These are phyloP conservation scores for Schizopygopsis pylzovi DNA, from an alignment of 2,797 vertebrate genomes.

Conservation along the genomic window DNA sequence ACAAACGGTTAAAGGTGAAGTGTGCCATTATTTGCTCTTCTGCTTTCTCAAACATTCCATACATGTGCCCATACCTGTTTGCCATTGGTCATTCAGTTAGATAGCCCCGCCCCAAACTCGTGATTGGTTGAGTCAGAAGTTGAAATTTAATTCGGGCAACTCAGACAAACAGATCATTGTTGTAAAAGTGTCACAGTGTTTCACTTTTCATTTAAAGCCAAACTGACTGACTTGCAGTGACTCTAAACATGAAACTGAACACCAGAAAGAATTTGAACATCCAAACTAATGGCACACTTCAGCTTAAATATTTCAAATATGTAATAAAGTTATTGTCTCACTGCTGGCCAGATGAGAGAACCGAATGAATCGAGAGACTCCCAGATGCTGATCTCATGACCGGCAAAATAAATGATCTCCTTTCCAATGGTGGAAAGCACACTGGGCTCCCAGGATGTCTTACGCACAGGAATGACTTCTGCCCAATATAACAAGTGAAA, in stretches of 20 bases:
- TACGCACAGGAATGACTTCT: slow-evolving; percentile 40
- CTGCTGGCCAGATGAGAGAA: slow-evolving; percentile 88
- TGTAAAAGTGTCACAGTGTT: not conserved
- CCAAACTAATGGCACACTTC: not conserved
- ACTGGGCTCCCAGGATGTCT: slow-evolving; percentile 75
- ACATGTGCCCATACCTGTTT: not conserved
- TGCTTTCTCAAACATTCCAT: not conserved
- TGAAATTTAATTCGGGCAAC: not conserved
- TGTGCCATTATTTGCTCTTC: not conserved
- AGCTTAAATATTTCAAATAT: not conserved
- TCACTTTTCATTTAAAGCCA: not conserved
- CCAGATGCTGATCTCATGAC: slow-evolving; percentile 82
- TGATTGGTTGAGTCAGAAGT: not conserved
- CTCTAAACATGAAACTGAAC: not conserved
- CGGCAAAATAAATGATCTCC: slow-evolving; percentile 80
- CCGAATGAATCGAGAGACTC: slow-evolving; percentile 87
- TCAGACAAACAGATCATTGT: not conserved
- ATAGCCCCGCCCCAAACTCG: not conserved
- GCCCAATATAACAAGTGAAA: not conserved
- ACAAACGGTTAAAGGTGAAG: not conserved
- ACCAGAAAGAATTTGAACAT: not conserved
- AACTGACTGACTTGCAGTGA: not conserved
- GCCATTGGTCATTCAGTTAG: not conserved
- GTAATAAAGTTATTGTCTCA: slow-evolving; percentile 69
- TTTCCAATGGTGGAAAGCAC: slow-evolving; percentile 75